These are phyloP conservation scores for Coenonympha arcania DNA, from an alignment of 2,888 invertebrate species.

Conservation along the genomic window DNA sequence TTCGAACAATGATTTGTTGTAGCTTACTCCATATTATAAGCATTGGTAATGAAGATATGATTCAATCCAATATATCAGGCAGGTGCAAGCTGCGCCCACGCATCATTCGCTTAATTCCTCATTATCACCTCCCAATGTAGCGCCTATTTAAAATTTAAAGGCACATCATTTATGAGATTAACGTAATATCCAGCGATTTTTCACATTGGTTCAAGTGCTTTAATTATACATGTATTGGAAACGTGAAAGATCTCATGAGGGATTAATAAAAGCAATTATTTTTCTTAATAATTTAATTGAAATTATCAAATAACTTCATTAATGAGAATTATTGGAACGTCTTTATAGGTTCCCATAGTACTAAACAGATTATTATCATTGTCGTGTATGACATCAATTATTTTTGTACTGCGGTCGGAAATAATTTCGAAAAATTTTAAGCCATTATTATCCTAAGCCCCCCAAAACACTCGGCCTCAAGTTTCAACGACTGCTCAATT, in stretches of 20 bases:
- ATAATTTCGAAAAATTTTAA: no score
- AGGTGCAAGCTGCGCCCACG: slow-evolving; percentile 21
- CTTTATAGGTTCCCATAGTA: no score
- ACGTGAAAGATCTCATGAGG: neutral
- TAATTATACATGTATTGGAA: neutral
- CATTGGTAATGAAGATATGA: neutral
- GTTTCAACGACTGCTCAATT: no score
- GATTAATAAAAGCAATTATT: neutral
- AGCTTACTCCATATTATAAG: neutral
- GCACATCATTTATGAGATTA: slow-evolving; percentile 4
- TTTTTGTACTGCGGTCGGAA: no score
- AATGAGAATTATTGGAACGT: neutral
- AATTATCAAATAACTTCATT: neutral
- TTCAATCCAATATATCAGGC: slow-evolving; percentile 18
- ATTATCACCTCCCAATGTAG: slow-evolving; percentile 11
- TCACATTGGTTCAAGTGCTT: neutral
- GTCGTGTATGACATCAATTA: no score
- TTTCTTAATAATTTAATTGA: neutral
- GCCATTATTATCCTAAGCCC: no score
- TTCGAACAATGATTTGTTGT: neutral
- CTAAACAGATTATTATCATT: no score
- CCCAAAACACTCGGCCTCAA: no score
- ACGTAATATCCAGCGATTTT: neutral
- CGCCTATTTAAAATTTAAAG: neutral
- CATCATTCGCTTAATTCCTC: slow-evolving; percentile 14